phyloP scores from a whole-genome alignment of 2,113 vertebrate species.

The Proteles cristata region DNA sequence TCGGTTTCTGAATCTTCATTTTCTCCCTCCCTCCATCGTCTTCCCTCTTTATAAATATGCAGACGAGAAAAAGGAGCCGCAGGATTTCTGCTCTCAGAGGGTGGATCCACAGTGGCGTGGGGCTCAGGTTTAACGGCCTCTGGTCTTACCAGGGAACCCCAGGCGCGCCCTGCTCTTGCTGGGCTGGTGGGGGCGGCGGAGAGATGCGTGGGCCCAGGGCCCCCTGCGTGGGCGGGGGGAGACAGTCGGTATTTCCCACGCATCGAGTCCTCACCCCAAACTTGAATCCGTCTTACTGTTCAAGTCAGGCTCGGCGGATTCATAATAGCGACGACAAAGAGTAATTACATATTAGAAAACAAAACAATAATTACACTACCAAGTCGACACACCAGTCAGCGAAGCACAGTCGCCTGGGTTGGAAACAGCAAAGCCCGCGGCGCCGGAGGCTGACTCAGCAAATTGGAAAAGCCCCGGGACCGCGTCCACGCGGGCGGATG shows the following conservation, averaged over 20 bases:
- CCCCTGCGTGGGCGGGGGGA: neutral
- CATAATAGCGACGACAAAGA: slow-evolving; percentile 76
- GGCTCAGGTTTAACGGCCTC: neutral
- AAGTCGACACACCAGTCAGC: slow-evolving; percentile 79
- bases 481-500: slow-evolving; percentile 52
- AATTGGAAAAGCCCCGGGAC: slow-evolving; percentile 56
- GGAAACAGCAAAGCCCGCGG: slow-evolving; percentile 67
- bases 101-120: neutral
- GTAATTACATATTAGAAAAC: slow-evolving; percentile 88
- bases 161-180: neutral
- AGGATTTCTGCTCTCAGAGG: neutral
- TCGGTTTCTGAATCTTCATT: neutral
- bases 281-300: slow-evolving; percentile 44
- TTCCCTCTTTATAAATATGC: neutral
- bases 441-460: slow-evolving; percentile 83
- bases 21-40: too few relatives aligned
- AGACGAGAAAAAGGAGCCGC: neutral
- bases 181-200: neutral
- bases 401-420: slow-evolving; percentile 72
- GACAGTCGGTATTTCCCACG: neutral
- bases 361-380: slow-evolving; percentile 86
- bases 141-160: neutral
- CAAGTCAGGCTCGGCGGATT: slow-evolving; percentile 73
- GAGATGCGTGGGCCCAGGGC: neutral
- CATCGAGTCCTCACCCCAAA: neutral